Evolutionary conservation across 2,113 vertebrate species (phyloP), one percentile per base, ranked within the genome.

Genomic region (Speoplatyrhinus poulsoni): DNA sequence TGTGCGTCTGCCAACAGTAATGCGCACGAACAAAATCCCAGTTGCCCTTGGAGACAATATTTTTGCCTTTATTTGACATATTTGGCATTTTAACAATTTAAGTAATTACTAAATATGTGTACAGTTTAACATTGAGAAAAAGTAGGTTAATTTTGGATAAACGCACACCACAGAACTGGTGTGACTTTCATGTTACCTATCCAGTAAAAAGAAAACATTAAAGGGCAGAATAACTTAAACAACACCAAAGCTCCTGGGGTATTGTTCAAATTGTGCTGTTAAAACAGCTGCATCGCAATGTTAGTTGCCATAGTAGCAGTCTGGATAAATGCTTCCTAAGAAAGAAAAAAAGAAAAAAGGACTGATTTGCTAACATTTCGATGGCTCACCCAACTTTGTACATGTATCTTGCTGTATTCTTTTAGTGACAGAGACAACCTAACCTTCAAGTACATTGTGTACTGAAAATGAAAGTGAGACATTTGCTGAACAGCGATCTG

Each of bases 61-160:
- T n/a, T 54, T n/a, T 16, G 52, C 13, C 17, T 56, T 76, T 32
- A 56, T 32, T 70, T 46, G 50, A 57, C 13, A 13, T 9, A n/a
- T 60, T 36, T 26, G 26, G 26, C 26, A 26, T 26, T 26, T 26
- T 26, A 26, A 26, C 26, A 26, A 26, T 26, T 26, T 26, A 26
- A 26, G 26, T 26, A 26, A 26, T 26, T 26, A 26, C 26, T 26
- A 26, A 26, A 26, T 41, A 8, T 41, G 36, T 41, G 36, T 41
- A 8, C 4, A 8, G 36, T 41, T 41, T 41, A 8, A 41, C 36
- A 41, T 41, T 41, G 36, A 41, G 36, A 41, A 41, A 41, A 6
- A 41, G 26, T 41, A 8, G 36, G 7, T 41, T 6, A 0, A 41
- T 41, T 41, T 41, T 41, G 26, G 26, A 26, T 26, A 26, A 26